Percentiles rank a stretch among this genome's conserved stretches.
Conservation (phyloP, 2,113 vertebrate genomes). For the Macquaria australasica region DNA sequence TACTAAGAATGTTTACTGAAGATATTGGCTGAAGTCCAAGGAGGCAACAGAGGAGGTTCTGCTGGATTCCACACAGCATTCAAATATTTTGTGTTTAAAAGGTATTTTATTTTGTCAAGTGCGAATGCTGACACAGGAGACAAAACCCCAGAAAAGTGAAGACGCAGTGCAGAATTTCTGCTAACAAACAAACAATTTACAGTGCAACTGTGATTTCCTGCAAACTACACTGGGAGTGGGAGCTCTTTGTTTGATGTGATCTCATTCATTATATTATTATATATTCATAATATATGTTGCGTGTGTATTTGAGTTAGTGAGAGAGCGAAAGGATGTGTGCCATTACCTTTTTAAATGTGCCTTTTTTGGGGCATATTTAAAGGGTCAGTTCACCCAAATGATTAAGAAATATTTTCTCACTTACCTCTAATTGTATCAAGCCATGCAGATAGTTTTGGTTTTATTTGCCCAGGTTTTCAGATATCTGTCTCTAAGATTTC, state of each 20-base stretch:
- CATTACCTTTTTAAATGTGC: neutral
- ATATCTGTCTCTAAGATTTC: neutral
- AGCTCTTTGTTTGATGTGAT: neutral
- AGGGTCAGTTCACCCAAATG: neutral
- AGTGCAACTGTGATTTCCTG: neutral
- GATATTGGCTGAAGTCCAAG: conserved; percentile 7
- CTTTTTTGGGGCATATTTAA: neutral
- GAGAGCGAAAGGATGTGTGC: neutral
- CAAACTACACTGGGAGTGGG: neutral
- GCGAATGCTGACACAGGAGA: neutral
- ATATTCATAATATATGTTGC: too few relatives aligned
- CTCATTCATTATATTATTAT: neutral
- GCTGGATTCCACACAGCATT: conserved; percentile 38
- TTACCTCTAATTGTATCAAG: neutral
- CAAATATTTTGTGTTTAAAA: neutral
- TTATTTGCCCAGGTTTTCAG: neutral
- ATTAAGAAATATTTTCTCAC: neutral
- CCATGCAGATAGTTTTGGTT: neutral
- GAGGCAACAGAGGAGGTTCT: neutral
- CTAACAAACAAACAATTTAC: neutral
- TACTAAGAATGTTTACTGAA: neutral
- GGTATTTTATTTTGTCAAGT: neutral
- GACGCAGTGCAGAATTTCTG: neutral
- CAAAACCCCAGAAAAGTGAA: neutral
- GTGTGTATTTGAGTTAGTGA: neutral